Percentiles rank a stretch among this genome's conserved stretches.
Conservation (phyloP, 2,888 invertebrate genomes). For the Antitype chi region DNA sequence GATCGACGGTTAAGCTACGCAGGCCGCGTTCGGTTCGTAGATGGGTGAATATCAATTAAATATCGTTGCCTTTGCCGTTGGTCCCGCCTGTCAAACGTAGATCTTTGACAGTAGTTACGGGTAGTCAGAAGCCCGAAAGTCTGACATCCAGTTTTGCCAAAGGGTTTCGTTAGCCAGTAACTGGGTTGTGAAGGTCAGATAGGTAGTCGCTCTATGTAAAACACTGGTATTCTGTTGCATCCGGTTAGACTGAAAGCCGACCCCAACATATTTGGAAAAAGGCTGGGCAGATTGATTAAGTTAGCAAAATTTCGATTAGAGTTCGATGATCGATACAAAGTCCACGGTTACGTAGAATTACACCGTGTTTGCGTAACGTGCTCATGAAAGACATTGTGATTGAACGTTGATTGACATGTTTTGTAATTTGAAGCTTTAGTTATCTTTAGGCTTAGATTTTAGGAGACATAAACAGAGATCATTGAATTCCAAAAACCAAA, state of each 20-base stretch:
- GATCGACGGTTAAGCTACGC: background rate
- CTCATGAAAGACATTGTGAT: background rate
- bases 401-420: conserved; percentile 8
- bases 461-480: background rate
- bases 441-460: background rate
- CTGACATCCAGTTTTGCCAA: background rate
- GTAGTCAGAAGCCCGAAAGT: background rate
- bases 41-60: too few species aligned
- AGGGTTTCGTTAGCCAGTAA: background rate
- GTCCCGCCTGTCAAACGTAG: background rate
- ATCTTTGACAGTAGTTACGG: background rate
- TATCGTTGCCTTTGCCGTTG: background rate
- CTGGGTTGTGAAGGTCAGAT: background rate
- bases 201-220: background rate
- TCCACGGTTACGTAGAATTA: conserved; percentile 6
- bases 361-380: conserved; percentile 9
- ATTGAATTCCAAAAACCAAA: background rate
- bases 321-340: conserved; percentile 31
- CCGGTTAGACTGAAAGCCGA: background rate
- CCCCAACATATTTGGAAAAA: background rate
- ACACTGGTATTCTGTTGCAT: background rate
- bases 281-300: background rate
- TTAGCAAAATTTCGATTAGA: background rate
- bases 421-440: background rate
- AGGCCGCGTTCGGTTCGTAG: background rate